Base-by-base conservation (phyloP, 2,888 invertebrate species). In the Liposcelis brunnea region DNA sequence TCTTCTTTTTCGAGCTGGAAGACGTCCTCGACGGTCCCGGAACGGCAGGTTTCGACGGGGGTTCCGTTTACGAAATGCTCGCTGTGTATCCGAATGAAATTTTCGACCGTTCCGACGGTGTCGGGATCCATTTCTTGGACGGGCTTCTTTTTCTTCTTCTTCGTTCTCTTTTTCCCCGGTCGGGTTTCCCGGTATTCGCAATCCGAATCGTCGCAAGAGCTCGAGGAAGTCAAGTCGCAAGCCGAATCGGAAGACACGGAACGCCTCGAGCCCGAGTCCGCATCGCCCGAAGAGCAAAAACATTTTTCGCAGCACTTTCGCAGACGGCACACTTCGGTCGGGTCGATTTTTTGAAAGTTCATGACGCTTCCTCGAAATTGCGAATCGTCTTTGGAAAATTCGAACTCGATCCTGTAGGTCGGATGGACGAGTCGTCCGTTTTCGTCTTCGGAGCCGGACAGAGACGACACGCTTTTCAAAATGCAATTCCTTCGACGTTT, bases 341-440 rank as follows among this genome's bases (percentile, higher is more conserved):
- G 35, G 21, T 40, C 19, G 40, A 26, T 26, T 8, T 26, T 26
- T 26, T 26, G 26, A 26, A 26, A 26, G 8, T 26, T 26, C 26
- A 26, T 26, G 26, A 26, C 26, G 26, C 26, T 26, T 8, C 26
- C 26, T 26, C 26, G 26, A 26, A 26, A 26, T 8, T 26, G 26
- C 5, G 26, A 26, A 26, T 26, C 26, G 5, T 26, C 26, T 26
- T 26, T 26, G 26, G 26, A 26, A 26, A 40, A 40, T 19, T 40
- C 40, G 40, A 40, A 40, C 19, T 40, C 21, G 7, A 40, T 40
- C 19, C 40, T 40, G 40, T 40, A 19, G 40, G n/a, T n/a, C 16
- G 40, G 40, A n/a, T 21, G 12, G 18, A 14, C n/a, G 40, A 16
- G 16, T 7, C 40, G 4, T 7, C 7, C 21, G 18, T 21, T 40